Percentiles rank a stretch among this genome's conserved stretches.
Conservation (phyloP, 2,797 vertebrate species). For the Fringilla coelebs region DNA sequence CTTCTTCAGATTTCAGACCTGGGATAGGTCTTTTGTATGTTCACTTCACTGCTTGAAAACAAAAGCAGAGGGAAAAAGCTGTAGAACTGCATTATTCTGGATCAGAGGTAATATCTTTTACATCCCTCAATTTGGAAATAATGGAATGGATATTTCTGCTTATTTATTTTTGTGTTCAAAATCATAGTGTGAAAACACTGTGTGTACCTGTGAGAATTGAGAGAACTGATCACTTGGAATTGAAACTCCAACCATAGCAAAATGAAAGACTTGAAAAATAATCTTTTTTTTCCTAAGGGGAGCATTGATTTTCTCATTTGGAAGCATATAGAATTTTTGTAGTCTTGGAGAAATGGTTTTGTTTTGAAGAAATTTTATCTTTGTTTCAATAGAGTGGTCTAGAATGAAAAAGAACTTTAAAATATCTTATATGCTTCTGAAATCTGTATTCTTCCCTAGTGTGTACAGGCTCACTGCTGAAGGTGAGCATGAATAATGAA, state of each 20-base stretch:
- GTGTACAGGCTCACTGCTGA: background rate
- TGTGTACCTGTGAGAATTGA: background rate
- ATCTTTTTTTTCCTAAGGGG: background rate
- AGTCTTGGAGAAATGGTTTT: background rate
- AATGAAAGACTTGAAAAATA: background rate
- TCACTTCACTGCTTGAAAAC: background rate
- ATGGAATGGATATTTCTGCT: background rate
- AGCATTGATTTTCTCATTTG: constrained; percentile 27
- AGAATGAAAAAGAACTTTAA: background rate
- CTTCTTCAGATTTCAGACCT: background rate
- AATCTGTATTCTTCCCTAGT: background rate
- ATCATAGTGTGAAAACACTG: background rate
- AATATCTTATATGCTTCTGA: background rate
- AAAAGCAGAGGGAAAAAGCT: background rate
- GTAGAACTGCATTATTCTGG: background rate
- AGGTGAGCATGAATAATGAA: background rate
- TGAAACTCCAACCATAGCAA: background rate
- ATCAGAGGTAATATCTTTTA: background rate
- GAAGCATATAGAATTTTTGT: background rate
- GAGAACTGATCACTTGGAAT: constrained; percentile 4
- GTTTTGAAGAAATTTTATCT: background rate
- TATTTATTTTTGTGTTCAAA: constrained; percentile 12
- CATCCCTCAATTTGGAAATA: background rate
- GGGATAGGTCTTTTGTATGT: background rate
- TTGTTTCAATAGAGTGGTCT: background rate